A percentile compares a stretch with the other conserved stretches of the same genome.
Evolutionary conservation across 2,113 vertebrate species (phyloP).

Genomic region (Oreotrochilus melanogaster): DNA sequence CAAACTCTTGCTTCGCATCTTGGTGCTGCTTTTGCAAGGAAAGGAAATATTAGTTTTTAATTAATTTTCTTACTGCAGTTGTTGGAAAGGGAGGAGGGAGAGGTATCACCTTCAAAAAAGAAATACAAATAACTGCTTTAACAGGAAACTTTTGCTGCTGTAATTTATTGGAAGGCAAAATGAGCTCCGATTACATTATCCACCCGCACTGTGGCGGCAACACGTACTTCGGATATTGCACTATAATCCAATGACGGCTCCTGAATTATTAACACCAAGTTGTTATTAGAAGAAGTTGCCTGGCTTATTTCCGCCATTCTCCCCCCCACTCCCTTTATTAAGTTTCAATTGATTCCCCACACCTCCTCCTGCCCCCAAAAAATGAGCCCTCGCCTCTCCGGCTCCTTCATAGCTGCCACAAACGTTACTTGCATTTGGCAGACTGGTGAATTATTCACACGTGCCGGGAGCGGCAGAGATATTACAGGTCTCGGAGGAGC

Average conservation of each 20-base stretch:
- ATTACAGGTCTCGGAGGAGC: conserved; percentile 63
- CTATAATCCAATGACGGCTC: conserved; percentile 78
- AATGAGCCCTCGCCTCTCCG: conserved; percentile 48
- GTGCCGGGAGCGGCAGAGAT: conserved; percentile 56
- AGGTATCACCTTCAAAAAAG: conserved; percentile 53
- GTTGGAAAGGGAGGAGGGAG: conserved; percentile 35
- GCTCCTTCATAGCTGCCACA: conserved; percentile 71
- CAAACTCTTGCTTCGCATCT: conserved; percentile 22
- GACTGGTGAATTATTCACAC: conserved; percentile 76
- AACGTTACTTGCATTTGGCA: conserved; percentile 72
- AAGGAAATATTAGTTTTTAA: conserved; percentile 75
- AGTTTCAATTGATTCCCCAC: conserved; percentile 79
- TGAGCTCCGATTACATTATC: conserved; percentile 79
- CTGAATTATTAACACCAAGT: conserved; percentile 79
- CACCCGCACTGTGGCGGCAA: conserved; percentile 71
- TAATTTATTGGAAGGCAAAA: conserved; percentile 78
- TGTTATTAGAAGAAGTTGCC: conserved; percentile 78
- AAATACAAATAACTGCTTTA: conserved; percentile 68
- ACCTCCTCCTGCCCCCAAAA: conserved; percentile 75
- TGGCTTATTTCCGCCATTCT: conserved; percentile 73
- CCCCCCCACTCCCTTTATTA: conserved; percentile 67
- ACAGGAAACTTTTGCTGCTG: conserved; percentile 72
- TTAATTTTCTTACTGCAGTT: conserved; percentile 67
- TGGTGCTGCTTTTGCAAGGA: background rate
- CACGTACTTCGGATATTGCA: conserved; percentile 75